Evolutionary conservation across 2,888 invertebrate species (phyloP), one percentile per base, ranked within the genome.

Genomic region (Megastigmus dorsalis): DNA sequence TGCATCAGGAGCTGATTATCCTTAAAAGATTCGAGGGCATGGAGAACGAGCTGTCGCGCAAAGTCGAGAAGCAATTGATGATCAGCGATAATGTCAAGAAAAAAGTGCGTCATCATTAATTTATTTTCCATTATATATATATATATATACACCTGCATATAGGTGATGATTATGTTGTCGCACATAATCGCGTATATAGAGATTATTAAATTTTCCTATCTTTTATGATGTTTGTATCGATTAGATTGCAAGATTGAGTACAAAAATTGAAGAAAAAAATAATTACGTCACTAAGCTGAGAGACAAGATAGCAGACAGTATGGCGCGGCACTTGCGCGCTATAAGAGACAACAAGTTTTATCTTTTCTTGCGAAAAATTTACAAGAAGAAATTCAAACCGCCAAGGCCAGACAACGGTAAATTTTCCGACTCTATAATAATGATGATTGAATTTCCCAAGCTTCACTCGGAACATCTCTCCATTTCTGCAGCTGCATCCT

Each of bases 381-480:
- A 94, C 83, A 94, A 93, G 83, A 97, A 95, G 84, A 95, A 94
- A 82, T 95, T 93, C 82, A 93, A 93, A 76, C 91, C 93, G 5
- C 92, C 92, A 0, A 93, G 93, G 82, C 89, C 3, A 57, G 91
- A 90, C 4, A 90, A 90, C 70, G 91, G 90, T 89, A 81, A 54
- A 38, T 43, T 10, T 30, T 57, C 1, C n/a, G n/a, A n/a, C n/a
- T n/a, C n/a, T n/a, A n/a, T n/a, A n/a, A n/a, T n/a, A n/a, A n/a
- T n/a, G n/a, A n/a, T n/a, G n/a, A n/a, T n/a, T n/a, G n/a, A n/a
- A n/a, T n/a, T n/a, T n/a, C n/a, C n/a, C n/a, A n/a, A n/a, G n/a
- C n/a, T n/a, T n/a, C n/a, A n/a, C n/a, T n/a, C n/a, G n/a, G n/a
- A n/a, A n/a, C n/a, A n/a, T n/a, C n/a, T n/a, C n/a, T 23, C 13